These are phyloP conservation scores for Trichoplusia ni DNA, from an alignment of 1,140 invertebrate species.

Conservation along the genomic window DNA sequence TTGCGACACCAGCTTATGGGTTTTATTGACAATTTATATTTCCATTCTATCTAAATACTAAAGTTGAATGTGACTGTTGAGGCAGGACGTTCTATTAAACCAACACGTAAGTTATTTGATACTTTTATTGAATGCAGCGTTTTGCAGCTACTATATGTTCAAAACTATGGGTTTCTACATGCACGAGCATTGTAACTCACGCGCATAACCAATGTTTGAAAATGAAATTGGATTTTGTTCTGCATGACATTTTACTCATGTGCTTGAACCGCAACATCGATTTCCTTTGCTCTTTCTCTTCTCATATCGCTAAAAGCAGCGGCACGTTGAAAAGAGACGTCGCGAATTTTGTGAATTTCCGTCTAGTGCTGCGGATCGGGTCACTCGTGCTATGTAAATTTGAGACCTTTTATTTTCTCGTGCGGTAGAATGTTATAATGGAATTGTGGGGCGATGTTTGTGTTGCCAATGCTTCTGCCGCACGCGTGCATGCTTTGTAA, in stretches of 20 bases:
- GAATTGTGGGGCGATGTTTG: slow-evolving; percentile 59
- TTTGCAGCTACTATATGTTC: slow-evolving; percentile 5
- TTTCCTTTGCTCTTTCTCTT: slow-evolving; percentile 52
- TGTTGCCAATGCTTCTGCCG: slow-evolving; percentile 56
- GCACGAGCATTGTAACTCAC: slow-evolving; percentile 66
- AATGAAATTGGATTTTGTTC: slow-evolving; percentile 71
- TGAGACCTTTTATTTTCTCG: slow-evolving; percentile 71
- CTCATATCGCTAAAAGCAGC: slow-evolving; percentile 17
- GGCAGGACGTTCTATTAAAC: slow-evolving; percentile 8
- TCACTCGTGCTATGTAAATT: slow-evolving; percentile 71
- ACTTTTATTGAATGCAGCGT: slow-evolving; percentile 14
- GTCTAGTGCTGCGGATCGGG: slow-evolving; percentile 46
- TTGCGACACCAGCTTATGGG: slow-evolving; percentile 59
- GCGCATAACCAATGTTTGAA: slow-evolving; percentile 67
- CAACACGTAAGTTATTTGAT: slow-evolving; percentile 3
- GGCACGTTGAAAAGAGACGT: slow-evolving; percentile 58
- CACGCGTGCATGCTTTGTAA: slow-evolving; percentile 52
- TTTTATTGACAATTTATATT: slow-evolving; percentile 59
- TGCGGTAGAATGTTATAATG: slow-evolving; percentile 61
- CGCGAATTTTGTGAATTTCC: slow-evolving; percentile 55
- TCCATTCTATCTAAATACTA: slow-evolving; percentile 44
- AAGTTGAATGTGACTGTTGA: slow-evolving; percentile 5
- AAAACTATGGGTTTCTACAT: slow-evolving; percentile 37
- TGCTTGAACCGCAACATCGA: slow-evolving; percentile 58
- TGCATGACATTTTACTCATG: slow-evolving; percentile 67